Percentiles rank a stretch among this genome's conserved stretches.
Evolutionary conservation across 2,888 invertebrate genomes (phyloP).

Genomic region (Stenotaenia linearis): DNA sequence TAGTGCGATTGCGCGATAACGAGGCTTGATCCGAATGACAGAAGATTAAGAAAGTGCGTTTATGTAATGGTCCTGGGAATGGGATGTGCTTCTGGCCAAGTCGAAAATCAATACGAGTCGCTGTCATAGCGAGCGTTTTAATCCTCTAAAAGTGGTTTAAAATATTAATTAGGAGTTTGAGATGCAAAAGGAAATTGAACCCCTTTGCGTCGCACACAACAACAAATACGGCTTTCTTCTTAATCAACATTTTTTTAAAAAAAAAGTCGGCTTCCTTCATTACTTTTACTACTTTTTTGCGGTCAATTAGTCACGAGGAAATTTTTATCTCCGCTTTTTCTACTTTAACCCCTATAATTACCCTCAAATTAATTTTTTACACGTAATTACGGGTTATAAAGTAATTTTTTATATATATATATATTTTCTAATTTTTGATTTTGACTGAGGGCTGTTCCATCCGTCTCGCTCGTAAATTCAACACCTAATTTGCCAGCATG

Average conservation of each 20-base stretch:
- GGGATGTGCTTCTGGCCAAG: constrained; percentile 10
- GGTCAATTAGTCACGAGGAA: neutral
- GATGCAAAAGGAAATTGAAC: constrained; percentile 18
- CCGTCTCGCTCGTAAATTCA: neutral
- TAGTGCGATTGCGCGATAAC: constrained; percentile 27
- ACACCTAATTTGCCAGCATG: constrained; percentile 21
- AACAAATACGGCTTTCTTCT: neutral
- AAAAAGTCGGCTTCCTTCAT: neutral
- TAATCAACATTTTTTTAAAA: neutral
- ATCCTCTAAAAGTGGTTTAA: constrained; percentile 35
- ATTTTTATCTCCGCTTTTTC: neutral
- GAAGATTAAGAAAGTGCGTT: constrained; percentile 27
- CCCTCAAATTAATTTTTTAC: neutral
- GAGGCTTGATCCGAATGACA: constrained; percentile 24
- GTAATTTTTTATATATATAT: neutral
- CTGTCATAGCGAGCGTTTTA: constrained; percentile 33
- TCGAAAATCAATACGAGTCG: constrained; percentile 31
- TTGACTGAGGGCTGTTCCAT: neutral
- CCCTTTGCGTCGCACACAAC: neutral
- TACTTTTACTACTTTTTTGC: neutral
- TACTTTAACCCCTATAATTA: neutral
- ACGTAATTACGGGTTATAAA: neutral
- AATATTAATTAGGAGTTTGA: constrained; percentile 32
- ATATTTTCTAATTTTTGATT: neutral
- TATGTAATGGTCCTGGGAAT: constrained; percentile 26